Percentiles rank a stretch among this genome's conserved stretches.
These are phyloP conservation scores for Trematomus bernacchii DNA, from an alignment of 2,797 vertebrate species.

Conservation along the genomic window DNA sequence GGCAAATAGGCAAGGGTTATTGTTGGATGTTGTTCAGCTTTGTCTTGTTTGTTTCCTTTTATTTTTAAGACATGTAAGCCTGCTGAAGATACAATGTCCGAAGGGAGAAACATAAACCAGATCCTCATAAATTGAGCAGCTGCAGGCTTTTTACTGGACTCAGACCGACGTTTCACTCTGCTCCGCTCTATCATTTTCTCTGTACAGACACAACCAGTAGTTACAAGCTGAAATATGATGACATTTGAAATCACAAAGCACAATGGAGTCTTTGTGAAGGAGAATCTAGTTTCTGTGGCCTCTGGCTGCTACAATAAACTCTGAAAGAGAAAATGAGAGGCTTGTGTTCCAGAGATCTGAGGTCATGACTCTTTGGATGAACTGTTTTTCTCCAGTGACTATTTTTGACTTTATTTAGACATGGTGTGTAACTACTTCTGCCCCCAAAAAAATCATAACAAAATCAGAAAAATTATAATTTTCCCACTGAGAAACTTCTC, in stretches of 20 bases:
- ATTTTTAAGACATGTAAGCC: neutral
- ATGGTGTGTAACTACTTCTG: neutral
- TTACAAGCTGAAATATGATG: slow-evolving; percentile 51
- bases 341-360: neutral
- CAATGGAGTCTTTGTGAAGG: slow-evolving; percentile 38
- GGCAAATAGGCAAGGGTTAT: neutral
- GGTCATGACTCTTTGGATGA: slow-evolving; percentile 6
- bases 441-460: neutral
- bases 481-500: too few species aligned
- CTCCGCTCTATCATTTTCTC: slow-evolving; percentile 47
- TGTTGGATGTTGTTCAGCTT: neutral
- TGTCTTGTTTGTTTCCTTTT: neutral
- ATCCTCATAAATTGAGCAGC: slow-evolving; percentile 1
- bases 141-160: slow-evolving; percentile 20
- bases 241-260: slow-evolving; percentile 41
- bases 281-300: neutral
- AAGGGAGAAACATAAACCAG: neutral
- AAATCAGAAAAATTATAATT: too few species aligned
- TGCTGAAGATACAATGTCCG: neutral
- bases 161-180: slow-evolving; percentile 28
- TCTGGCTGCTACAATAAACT: slow-evolving; percentile 7
- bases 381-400: neutral
- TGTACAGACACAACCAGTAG: slow-evolving; percentile 27
- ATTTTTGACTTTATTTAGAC: neutral
- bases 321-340: neutral